A percentile compares a stretch with the other conserved stretches of the same genome.
These are phyloP conservation scores for Crambe crambe DNA, from an alignment of 37 sponge, comb jelly and placozoan species.

Conservation along the genomic window DNA sequence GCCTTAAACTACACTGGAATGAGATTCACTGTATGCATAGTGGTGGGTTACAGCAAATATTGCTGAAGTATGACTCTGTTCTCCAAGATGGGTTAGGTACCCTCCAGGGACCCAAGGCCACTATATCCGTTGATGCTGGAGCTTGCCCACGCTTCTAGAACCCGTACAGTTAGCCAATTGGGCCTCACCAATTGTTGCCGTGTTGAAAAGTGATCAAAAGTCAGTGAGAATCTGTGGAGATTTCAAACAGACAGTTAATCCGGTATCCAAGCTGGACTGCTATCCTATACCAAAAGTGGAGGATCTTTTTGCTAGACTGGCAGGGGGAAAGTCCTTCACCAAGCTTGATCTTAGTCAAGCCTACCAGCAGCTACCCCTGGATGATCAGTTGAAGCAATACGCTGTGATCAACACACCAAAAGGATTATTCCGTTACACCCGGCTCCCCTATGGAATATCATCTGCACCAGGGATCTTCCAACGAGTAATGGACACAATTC, in stretches of 20 bases:
- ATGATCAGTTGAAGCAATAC: neutral
- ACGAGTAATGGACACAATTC: too few relatives aligned
- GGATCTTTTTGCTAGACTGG: slow-evolving; percentile 3
- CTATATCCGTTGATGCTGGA: neutral
- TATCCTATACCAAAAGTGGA: slow-evolving; percentile 27
- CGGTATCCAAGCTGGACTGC: neutral
- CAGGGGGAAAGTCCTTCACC: neutral
- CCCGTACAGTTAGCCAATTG: neutral
- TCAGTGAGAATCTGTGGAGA: too few relatives aligned
- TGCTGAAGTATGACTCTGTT: neutral
- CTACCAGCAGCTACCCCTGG: too few relatives aligned
- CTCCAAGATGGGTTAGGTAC: neutral
- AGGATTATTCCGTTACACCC: neutral
- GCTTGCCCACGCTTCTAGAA: neutral
- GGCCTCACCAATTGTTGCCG: neutral
- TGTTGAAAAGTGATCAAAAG: neutral
- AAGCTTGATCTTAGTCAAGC: slow-evolving; percentile 10
- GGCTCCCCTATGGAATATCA: slow-evolving; percentile 1
- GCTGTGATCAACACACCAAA: slow-evolving; percentile 3
- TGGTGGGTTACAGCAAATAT: neutral
- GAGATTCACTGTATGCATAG: neutral
- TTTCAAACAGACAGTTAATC: neutral
- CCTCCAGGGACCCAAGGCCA: neutral
- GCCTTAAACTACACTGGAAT: neutral
- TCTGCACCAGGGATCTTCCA: neutral